Base-by-base conservation (phyloP, 2,888 invertebrate species). In the Tetranychus truncatus region DNA sequence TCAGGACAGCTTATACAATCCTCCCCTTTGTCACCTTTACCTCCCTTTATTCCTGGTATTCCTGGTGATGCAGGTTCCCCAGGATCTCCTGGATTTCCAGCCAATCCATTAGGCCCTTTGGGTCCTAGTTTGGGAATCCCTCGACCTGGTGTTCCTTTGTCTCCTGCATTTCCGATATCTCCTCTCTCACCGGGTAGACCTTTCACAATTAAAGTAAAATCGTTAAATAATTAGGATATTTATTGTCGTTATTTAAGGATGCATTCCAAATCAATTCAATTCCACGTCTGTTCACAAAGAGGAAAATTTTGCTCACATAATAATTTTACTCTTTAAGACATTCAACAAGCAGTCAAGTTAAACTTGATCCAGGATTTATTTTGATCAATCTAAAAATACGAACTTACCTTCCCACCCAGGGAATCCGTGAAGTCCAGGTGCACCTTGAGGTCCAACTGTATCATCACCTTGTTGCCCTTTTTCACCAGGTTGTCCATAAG, bases 401-500 rank as follows among this genome's bases (percentile, higher is more conserved):
- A 72, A 72, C 45, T 7, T 11, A 66, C 78, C 77, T 46, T 74
- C 55, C 6, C 24, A 71, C 15, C 78, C 77, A 66, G 78, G 77
- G 11, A 66, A 67, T 71, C 78, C 78, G 73, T 77, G 72, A 7
- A 66, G 11, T 20, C 78, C 78, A 45, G 76, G 66, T 24, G 75
- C 75, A 15, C 78, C 78, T 44, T 72, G 75, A n/a, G 66, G 55
- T 15, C 55, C 55, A 55, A 55, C 55, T 15, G 15, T 55, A 55
- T 69, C 24, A 20, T 69, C 69, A 20, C 72, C 72, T 15, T 20
- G 8, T 45, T 15, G 45, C 9, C 72, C 72, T 72, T 18, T 72
- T 45, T 72, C 72, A n/a, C 78, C 78, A 24, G 77, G 76, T 20
- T 76, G 74, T 11, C 78, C 78, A 74, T 76, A 75, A 67, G 21